These are phyloP conservation scores for Syrmaticus mikado DNA, from an alignment of 2,113 vertebrate genomes.

Conservation along the genomic window DNA sequence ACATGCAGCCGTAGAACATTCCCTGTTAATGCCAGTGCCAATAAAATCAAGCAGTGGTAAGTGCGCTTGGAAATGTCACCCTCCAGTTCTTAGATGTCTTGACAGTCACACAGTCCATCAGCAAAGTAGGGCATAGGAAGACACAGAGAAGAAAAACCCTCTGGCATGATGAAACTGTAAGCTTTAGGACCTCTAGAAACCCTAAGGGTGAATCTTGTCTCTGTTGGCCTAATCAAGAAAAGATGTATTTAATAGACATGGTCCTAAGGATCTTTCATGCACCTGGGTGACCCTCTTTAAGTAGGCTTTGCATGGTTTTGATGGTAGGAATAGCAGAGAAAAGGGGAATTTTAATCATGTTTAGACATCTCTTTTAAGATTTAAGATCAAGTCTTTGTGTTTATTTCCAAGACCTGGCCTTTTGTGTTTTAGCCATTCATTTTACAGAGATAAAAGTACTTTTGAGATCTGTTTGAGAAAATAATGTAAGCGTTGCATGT, in stretches of 20 bases:
- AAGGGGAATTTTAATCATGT: conserved; percentile 14
- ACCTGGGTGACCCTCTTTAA: conserved; percentile 28
- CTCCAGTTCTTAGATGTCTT: background rate
- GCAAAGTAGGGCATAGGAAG: background rate
- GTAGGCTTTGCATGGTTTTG: conserved; percentile 47
- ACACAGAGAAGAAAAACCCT: background rate
- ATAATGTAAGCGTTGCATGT: background rate
- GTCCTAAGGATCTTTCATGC: background rate
- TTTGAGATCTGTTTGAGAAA: conserved; percentile 39
- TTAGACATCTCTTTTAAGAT: background rate
- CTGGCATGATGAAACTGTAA: background rate
- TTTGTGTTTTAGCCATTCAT: conserved; percentile 30
- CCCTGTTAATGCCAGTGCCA: background rate
- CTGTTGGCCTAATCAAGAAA: background rate
- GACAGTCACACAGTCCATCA: background rate
- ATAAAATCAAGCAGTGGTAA: background rate
- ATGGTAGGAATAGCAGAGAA: conserved; percentile 40
- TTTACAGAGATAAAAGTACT: conserved; percentile 37
- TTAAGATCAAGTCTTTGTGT: conserved; percentile 29
- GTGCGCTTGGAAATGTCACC: background rate
- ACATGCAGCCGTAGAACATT: background rate
- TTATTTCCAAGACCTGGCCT: conserved; percentile 42
- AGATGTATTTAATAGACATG: conserved; percentile 24
- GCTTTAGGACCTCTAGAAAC: background rate
- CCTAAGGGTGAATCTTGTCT: background rate